Evolutionary conservation across 2,113 vertebrate genomes (phyloP).

Genomic region (Crotophaga sulcirostris): DNA sequence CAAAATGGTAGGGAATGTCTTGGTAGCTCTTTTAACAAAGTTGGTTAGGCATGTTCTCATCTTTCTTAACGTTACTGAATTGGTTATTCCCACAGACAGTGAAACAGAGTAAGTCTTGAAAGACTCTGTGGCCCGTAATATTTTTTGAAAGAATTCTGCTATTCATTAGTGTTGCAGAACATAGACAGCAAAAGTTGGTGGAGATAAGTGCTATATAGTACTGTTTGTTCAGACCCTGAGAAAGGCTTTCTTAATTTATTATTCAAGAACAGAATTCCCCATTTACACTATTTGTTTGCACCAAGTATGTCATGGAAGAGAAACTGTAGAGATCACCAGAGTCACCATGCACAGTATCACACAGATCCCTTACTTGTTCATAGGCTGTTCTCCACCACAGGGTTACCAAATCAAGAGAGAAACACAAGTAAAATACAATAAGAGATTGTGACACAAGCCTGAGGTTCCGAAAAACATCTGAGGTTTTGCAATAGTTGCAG

Average conservation of each 20-base stretch:
- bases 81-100: neutral
- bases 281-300: neutral
- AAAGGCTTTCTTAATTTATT: neutral
- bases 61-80: conserved; percentile 22
- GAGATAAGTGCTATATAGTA: neutral
- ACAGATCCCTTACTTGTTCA: neutral
- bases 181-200: neutral
- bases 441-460: neutral
- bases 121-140: neutral
- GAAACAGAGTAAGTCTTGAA: neutral
- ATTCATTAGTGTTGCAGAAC: neutral
- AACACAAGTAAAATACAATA: neutral
- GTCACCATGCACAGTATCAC: too few species aligned
- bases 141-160: neutral
- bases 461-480: neutral
- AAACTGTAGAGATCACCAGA: neutral
- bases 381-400: accelerated
- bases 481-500: neutral
- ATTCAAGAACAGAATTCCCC: neutral
- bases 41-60: neutral
- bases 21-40: neutral
- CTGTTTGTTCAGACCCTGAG: neutral
- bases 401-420: neutral
- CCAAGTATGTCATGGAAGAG: neutral
- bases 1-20: neutral